Evolutionary conservation across 1,140 invertebrate species (phyloP).

Genomic region (Meloidogyne exigua): DNA sequence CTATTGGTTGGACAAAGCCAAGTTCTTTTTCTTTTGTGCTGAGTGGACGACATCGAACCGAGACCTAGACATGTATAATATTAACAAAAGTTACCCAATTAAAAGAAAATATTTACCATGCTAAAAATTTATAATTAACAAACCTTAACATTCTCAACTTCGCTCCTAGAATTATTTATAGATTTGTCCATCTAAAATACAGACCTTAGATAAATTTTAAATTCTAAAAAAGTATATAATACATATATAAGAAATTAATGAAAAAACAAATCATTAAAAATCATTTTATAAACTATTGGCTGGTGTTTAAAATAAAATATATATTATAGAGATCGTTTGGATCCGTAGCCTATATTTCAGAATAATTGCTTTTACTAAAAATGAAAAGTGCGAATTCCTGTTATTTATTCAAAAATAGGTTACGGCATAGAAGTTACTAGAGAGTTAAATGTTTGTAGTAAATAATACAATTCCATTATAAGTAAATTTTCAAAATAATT

Average conservation of each 20-base stretch:
- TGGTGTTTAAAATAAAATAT: neutral
- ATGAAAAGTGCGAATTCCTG: no score
- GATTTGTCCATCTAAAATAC: neutral
- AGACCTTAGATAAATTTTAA: neutral
- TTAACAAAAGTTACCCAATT: no score
- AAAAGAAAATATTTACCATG: no score
- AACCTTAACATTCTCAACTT: constrained; percentile 5
- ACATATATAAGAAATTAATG: neutral
- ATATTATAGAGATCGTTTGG: neutral
- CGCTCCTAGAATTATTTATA: neutral
- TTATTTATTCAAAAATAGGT: neutral
- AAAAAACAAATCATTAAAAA: neutral
- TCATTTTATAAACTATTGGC: neutral
- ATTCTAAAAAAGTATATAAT: neutral
- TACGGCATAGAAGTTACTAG: neutral
- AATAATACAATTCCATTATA: no score
- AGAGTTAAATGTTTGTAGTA: neutral
- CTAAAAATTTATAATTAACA: neutral
- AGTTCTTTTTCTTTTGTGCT: constrained; percentile 76
- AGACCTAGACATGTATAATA: constrained; percentile 14
- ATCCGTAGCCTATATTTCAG: neutral
- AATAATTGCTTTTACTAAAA: no score
- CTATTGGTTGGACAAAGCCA: constrained; percentile 71
- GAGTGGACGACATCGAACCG: constrained; percentile 75
- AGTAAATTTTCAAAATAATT: no score